Evolutionary conservation across 2,888 invertebrate species (phyloP).

Genomic region (Pammene fasciana): DNA sequence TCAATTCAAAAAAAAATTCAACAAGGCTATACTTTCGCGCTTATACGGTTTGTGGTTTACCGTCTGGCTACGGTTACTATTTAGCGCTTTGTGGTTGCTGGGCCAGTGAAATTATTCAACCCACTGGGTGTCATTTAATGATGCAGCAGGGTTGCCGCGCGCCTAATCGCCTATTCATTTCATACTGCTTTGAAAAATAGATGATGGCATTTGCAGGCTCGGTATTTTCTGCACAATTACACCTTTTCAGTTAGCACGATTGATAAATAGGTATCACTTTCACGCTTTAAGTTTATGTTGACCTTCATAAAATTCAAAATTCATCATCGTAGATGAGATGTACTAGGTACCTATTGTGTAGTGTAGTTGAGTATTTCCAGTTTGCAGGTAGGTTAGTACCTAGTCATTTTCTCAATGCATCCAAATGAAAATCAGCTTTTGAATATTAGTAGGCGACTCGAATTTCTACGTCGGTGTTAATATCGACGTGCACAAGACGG

Average conservation of each 20-base stretch:
- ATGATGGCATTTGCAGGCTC: not conserved
- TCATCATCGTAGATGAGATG: no score
- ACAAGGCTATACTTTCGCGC: constrained; percentile 23
- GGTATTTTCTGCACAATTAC: not conserved
- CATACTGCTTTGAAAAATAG: not conserved
- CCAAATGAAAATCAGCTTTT: constrained; percentile 24
- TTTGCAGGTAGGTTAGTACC: not conserved
- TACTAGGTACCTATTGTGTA: no score
- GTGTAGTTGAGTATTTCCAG: not conserved
- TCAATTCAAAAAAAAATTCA: not conserved
- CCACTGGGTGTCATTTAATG: constrained; percentile 36
- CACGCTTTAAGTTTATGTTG: no score
- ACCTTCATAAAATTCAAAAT: no score
- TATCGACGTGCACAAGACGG: not conserved
- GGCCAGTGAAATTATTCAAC: constrained; percentile 36
- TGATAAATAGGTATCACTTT: no score
- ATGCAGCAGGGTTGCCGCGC: constrained; percentile 29
- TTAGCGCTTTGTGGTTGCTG: constrained; percentile 31
- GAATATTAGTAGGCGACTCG: constrained; percentile 26
- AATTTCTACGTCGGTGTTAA: constrained; percentile 27
- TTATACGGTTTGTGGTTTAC: constrained; percentile 32
- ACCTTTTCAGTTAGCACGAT: no score
- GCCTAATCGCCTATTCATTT: not conserved
- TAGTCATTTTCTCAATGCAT: not conserved
- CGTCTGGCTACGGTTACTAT: constrained; percentile 28